These are phyloP conservation scores for Hycleus phaleratus DNA, from an alignment of 1,140 invertebrate species.

Conservation along the genomic window DNA sequence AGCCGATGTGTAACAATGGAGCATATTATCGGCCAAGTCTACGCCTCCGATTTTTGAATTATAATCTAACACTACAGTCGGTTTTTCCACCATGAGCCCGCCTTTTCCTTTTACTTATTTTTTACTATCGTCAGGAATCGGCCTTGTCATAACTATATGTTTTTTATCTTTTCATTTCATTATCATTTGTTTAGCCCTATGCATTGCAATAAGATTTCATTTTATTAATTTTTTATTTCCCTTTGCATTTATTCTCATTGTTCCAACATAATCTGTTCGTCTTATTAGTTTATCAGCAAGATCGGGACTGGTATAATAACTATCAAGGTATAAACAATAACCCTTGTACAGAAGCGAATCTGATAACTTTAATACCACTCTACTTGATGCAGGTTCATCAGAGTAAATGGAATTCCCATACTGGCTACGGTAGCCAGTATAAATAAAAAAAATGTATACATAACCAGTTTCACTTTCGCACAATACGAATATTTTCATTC, in stretches of 20 bases:
- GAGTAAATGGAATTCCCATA: no score
- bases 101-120: not conserved
- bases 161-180: not conserved
- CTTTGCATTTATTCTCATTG: not conserved
- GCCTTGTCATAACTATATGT: not conserved
- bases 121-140: not conserved
- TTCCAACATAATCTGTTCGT: not conserved
- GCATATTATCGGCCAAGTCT: no score
- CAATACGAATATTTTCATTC: slow-evolving; percentile 32
- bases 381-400: not conserved
- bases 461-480: slow-evolving; percentile 30
- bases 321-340: not conserved
- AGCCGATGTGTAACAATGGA: no score
- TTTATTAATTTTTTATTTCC: not conserved
- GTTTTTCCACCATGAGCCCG: not conserved
- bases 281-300: not conserved
- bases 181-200: not conserved
- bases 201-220: not conserved
- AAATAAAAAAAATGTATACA: slow-evolving; percentile 32
- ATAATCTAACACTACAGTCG: not conserved
- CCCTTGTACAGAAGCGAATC: not conserved
- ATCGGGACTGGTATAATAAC: not conserved
- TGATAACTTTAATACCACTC: not conserved
- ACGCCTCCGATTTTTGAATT: not conserved
- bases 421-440: slow-evolving; percentile 18